phyloP scores from a whole-genome alignment of 2,113 vertebrate genomes.

The cat (Felis catus) region F.catus_Fca126_mat1.0 CM031412.1:157150501-157151000 shows the following conservation, averaged over 20 bases:
- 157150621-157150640: no score
- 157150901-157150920: not conserved
- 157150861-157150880: slow-evolving; percentile 27
- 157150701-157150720: no score
- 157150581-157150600: no score
- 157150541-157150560: not conserved
- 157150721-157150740: no score
- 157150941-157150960: not conserved
- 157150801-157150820: not conserved
- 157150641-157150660: no score
- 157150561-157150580: no score
- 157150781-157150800: not conserved
- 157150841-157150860: slow-evolving; percentile 45
- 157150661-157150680: no score
- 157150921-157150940: not conserved
- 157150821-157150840: slow-evolving; percentile 26
- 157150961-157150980: not conserved
- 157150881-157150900: not conserved
- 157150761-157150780: no score
- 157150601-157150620: no score
- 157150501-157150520: not conserved
- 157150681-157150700: no score
- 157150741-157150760: no score
- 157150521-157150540: not conserved
- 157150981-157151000: not conserved